Base-by-base conservation (phyloP, 2,888 invertebrate species). In the Drosophila rellima region DNA sequence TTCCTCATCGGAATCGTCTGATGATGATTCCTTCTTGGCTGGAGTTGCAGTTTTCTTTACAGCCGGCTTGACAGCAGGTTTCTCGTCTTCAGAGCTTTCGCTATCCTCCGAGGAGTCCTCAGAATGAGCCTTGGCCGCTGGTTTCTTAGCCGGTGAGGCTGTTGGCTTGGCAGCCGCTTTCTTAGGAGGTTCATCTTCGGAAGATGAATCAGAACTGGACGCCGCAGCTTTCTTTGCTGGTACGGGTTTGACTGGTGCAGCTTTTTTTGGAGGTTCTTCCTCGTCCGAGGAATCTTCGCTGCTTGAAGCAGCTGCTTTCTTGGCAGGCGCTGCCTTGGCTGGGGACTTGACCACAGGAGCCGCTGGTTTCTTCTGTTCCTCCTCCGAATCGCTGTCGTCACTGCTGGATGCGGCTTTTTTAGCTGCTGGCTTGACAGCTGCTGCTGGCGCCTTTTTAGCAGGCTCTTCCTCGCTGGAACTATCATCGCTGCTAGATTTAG, bases 141-240 rank as follows among this genome's bases (percentile, higher is more conserved):
- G 45, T 47, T 77, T 78, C 15, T 79, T 76, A 3, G 48, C 60
- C 10, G 59, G 39, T 6, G 44, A 8, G 5, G 56, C 33, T 18
- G 65, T 51, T 1, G 68, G 33, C 15, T 81, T 83, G 5, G 56
- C 76, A 4, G 54, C 61, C 2, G 63, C 17, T 23, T 85, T 82
- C 15, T 80, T 73, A 2, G 74, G 59, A 0, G 57, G 50, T 40
- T 79, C 63, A 55, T 92, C 92, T 48, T 93, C 93, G 13, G 92
- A 92, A 23, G 91, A 54, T 91, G 93, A 93, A 8, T 93, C 93
- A 62, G 92, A 80, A 7, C 70, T 92, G 35, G 93, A 93, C 57
- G 62, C 50, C 0, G 69, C 79, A 23, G 74, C 88, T 84, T 74
- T 85, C 87, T 74, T 90, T 2, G 65, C 63, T 18, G 47, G 65